Conservation (phyloP, 2,888 invertebrate species). For the Pegoplata infirma region DNA sequence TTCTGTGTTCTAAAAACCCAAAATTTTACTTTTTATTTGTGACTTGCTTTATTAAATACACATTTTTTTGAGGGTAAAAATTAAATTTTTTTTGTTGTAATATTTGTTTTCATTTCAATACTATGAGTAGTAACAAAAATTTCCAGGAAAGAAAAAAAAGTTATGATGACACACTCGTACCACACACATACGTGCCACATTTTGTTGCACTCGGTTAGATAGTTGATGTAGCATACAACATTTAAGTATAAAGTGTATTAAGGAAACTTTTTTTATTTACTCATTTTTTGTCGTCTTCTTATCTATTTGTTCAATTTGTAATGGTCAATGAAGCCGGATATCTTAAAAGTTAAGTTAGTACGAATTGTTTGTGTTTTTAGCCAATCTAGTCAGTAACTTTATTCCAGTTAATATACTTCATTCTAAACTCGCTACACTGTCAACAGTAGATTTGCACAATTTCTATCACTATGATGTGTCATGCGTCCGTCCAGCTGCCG, state of each 20-base stretch:
- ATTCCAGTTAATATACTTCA: conserved; percentile 1
- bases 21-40: too few species aligned
- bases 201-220: conserved; percentile 32
- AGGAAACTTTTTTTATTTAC: conserved; percentile 33
- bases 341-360: conserved; percentile 25
- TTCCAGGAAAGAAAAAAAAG: conserved; percentile 17
- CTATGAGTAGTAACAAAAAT: conserved; percentile 33
- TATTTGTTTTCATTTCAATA: too few species aligned
- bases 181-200: not conserved
- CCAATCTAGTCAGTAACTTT: conserved; percentile 4
- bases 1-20: too few species aligned
- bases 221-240: conserved; percentile 50
- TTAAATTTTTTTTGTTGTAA: too few species aligned
- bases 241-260: conserved; percentile 25
- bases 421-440: not conserved
- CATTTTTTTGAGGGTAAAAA: too few species aligned
- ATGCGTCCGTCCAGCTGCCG: not conserved
- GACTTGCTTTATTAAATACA: too few species aligned
- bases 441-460: conserved; percentile 26
- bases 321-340: conserved; percentile 45
- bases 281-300: not conserved
- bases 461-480: conserved; percentile 6
- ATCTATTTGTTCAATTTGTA: conserved; percentile 17
- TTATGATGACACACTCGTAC: conserved; percentile 35
- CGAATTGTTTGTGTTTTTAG: not conserved